These are phyloP conservation scores for Thomomys bottae DNA, from an alignment of 2,113 vertebrate genomes.

Conservation along the genomic window DNA sequence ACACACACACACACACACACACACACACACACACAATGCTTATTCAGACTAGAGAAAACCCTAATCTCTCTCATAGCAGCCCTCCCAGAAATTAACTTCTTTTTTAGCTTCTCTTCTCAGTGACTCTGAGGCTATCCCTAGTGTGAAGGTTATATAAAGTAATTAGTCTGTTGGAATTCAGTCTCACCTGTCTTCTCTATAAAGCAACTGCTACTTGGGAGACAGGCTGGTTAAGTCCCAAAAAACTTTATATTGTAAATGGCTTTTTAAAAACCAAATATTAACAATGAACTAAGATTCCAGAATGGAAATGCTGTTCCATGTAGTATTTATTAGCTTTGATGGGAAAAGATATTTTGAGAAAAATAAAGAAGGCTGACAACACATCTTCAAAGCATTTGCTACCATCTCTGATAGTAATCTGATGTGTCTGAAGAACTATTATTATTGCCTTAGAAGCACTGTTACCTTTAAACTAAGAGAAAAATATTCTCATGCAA, in stretches of 20 bases:
- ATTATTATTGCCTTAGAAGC: not conserved
- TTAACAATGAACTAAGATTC: not conserved
- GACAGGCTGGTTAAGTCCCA: not conserved
- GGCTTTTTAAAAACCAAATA: not conserved
- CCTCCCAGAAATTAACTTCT: slow-evolving; percentile 7
- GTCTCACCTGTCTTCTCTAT: not conserved
- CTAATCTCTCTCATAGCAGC: not conserved
- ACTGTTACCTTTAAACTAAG: no score
- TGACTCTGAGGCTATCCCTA: not conserved
- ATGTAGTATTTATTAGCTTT: not conserved
- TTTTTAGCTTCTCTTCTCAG: slow-evolving; percentile 3
- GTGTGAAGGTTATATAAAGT: not conserved
- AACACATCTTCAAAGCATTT: slow-evolving; percentile 26
- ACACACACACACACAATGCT: no score
- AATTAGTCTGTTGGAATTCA: not conserved
- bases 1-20: no score
- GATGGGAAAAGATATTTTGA: slow-evolving; percentile 28
- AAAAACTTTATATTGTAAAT: not conserved
- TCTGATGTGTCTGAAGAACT: not conserved
- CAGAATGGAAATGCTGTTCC: not conserved
- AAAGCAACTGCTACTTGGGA: not conserved
- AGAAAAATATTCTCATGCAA: not conserved
- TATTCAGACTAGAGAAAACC: not conserved
- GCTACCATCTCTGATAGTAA: slow-evolving; percentile 18
- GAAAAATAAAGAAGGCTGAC: slow-evolving; percentile 38